Conservation (phyloP, 2,888 invertebrate species). For the Petrolisthes manimaculis region DNA sequence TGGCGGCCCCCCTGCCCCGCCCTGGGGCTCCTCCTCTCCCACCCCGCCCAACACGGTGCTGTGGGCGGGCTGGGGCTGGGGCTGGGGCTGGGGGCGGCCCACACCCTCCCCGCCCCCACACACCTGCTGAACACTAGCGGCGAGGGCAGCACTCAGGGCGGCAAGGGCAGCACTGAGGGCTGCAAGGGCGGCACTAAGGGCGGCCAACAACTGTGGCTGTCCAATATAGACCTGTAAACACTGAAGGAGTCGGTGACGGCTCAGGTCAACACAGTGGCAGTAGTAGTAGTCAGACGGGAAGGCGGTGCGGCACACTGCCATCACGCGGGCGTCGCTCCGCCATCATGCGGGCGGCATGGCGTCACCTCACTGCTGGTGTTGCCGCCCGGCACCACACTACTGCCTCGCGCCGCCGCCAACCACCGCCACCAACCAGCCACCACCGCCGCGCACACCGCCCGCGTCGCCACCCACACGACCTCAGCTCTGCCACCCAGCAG, state of each 20-base stretch:
- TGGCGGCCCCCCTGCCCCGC: conserved; percentile 5
- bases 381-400: neutral
- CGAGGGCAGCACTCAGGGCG: neutral
- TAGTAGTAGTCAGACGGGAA: neutral
- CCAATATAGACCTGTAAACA: neutral
- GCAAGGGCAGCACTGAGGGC: neutral
- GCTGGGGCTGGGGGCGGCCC: neutral
- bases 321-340: neutral
- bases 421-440: neutral
- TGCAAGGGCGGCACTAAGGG: neutral
- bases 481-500: neutral
- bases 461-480: neutral
- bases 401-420: neutral
- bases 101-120: neutral
- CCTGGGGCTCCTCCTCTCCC: neutral
- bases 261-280: neutral
- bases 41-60: neutral
- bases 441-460: neutral
- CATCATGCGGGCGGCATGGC: neutral
- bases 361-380: neutral
- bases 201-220: neutral
- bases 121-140: neutral
- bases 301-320: conserved; percentile 13
- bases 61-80: neutral
- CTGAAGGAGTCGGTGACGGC: neutral